Evolutionary conservation across 2,888 invertebrate genomes (phyloP).

Genomic region (Synergus laeviventris): DNA sequence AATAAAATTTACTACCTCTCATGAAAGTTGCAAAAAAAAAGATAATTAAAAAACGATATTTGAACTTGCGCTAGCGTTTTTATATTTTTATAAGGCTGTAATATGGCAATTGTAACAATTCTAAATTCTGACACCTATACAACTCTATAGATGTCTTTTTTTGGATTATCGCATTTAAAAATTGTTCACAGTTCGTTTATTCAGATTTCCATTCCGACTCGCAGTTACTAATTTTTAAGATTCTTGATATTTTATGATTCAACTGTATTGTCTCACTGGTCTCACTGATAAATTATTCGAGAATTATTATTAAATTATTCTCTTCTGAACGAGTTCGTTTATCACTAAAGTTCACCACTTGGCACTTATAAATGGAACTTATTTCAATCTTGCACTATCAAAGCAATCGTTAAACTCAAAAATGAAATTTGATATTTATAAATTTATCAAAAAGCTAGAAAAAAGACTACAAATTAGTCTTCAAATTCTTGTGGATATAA

Average conservation of each 20-base stretch:
- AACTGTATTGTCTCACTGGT: background rate
- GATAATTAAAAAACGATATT: too few species aligned
- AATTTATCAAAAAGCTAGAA: background rate
- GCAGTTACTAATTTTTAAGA: background rate
- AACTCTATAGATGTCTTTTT: background rate
- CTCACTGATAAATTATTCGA: background rate
- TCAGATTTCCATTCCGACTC: background rate
- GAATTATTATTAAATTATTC: too few species aligned
- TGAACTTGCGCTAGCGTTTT: background rate
- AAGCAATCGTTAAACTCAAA: background rate
- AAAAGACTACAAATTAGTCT: background rate
- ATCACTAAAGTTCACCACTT: background rate
- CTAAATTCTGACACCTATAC: background rate
- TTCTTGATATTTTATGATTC: background rate
- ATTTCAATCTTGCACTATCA: background rate
- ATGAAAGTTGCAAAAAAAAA: too few species aligned
- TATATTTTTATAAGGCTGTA: constrained; percentile 11
- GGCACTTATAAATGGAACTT: background rate
- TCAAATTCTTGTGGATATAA: background rate
- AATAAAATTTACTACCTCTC: background rate
- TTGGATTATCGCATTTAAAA: constrained; percentile 4
- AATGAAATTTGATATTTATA: background rate
- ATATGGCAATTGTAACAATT: too few species aligned
- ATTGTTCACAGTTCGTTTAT: constrained; percentile 11
- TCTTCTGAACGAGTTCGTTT: background rate